Base-by-base conservation (phyloP, 2,888 invertebrate species). In the Spialia ferax region DNA sequence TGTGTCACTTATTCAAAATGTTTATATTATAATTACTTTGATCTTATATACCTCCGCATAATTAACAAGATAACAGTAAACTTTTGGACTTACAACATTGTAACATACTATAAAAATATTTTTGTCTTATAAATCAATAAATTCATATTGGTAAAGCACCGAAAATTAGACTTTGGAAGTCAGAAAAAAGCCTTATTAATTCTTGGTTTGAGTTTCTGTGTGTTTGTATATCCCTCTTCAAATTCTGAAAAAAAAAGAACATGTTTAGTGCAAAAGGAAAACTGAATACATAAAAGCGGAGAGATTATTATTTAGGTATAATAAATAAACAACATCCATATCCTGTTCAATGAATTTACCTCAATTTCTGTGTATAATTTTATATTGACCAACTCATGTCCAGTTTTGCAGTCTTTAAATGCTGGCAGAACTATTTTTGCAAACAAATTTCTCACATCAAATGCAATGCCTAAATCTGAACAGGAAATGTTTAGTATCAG, bases 401-500 rank as follows among this genome's bases (percentile, higher is more conserved):
- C 76, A 1, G 76, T 69, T 35, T 64, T 66, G 29, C 18, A 29
- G 6, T 70, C 67, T 38, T 69, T 57, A 70, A 78, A 80, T 38
- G 82, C 73, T 50, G 77, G 74, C 71, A 87, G 81, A 18, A 88
- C 71, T 32, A 91, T 69, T 63, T 79, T 78, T 0, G 86, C 80
- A 35, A 89, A 83, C 66, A 88, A 89, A 69, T 87, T 87, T 29
- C 87, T 81, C 1, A 92, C 74, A 73, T 83, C 75, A 7, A 79
- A 74, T 26, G 83, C 82, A 42, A 82, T 70, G 50, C 75, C 73
- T 6, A 81, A 50, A 77, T 89, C 83, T 2, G 56, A 42, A 71
- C 88, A 75, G 0, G 80, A 74, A 0, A 93, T 66, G 71, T 79
- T 87, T 11, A 93, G 61, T 1, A 7, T 80, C 26, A 20, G 6